These are phyloP conservation scores for Siniperca undulata DNA, from an alignment of 2,797 vertebrate species.

Conservation along the genomic window DNA sequence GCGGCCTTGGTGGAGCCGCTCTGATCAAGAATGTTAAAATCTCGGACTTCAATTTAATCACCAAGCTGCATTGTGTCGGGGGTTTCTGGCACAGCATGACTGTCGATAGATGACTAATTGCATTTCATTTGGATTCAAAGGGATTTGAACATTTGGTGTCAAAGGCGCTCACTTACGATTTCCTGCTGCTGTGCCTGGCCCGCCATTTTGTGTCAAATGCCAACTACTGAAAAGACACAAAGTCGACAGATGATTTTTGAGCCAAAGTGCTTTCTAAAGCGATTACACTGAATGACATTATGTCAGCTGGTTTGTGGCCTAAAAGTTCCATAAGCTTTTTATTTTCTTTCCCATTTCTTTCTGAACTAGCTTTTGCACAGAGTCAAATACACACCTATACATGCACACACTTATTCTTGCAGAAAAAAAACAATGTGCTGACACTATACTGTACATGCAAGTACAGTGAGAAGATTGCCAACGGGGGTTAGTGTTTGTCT, in stretches of 20 bases:
- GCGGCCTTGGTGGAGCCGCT: slow-evolving; percentile 30
- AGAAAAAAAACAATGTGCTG: slow-evolving; percentile 21
- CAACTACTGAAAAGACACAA: slow-evolving; percentile 44
- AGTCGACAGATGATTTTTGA: slow-evolving; percentile 30
- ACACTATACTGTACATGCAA: slow-evolving; percentile 35
- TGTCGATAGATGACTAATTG: slow-evolving; percentile 64
- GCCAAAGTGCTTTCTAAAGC: slow-evolving; percentile 49
- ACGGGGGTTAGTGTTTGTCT: slow-evolving; percentile 46
- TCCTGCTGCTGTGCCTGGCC: slow-evolving; percentile 32
- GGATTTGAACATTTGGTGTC: slow-evolving; percentile 59
- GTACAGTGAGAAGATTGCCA: slow-evolving; percentile 34
- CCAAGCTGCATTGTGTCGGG: slow-evolving; percentile 45
- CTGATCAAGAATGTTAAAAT: slow-evolving; percentile 65
- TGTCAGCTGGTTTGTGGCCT: slow-evolving; percentile 25
- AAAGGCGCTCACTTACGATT: slow-evolving; percentile 44
- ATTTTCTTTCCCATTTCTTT: slow-evolving; percentile 20
- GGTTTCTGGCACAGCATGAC: slow-evolving; percentile 36
- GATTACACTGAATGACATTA: slow-evolving; percentile 25
- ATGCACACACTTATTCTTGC: not conserved
- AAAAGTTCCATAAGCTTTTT: slow-evolving; percentile 35
- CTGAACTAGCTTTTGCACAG: slow-evolving; percentile 9
- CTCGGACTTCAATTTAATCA: slow-evolving; percentile 53
- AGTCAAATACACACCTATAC: slow-evolving; percentile 13
- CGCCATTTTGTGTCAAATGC: slow-evolving; percentile 45
- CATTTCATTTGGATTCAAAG: slow-evolving; percentile 58